These are phyloP conservation scores for Pardosa pseudoannulata DNA, from an alignment of 2,888 invertebrate species.

Conservation along the genomic window DNA sequence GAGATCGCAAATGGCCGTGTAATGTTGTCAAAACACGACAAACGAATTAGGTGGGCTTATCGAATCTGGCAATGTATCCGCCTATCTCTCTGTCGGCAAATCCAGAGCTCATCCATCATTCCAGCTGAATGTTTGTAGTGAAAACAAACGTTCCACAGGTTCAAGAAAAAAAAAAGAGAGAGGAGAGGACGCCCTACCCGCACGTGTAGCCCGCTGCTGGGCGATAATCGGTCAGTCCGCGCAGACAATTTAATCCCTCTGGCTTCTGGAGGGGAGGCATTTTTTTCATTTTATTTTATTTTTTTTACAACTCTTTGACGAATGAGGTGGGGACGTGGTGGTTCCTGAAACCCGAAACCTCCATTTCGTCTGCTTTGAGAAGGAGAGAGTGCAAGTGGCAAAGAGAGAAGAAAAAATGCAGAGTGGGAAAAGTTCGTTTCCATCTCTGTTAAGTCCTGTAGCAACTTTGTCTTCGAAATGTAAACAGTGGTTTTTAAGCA, in stretches of 20 bases:
- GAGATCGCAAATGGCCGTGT: neutral
- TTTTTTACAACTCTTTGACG: conserved; percentile 1
- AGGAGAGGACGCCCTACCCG: neutral
- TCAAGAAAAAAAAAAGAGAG: neutral
- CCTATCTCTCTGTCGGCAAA: conserved; percentile 37
- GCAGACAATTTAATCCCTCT: conserved; percentile 31
- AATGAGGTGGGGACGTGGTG: conserved; percentile 42
- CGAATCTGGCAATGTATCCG: conserved; percentile 8
- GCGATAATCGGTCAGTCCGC: neutral
- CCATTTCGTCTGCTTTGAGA: neutral
- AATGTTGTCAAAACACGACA: conserved; percentile 29
- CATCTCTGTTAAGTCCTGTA: no score
- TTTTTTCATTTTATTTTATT: no score
- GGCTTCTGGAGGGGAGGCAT: conserved; percentile 2
- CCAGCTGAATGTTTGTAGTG: conserved; percentile 46
- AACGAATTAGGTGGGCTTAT: conserved; percentile 34
- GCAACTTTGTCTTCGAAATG: no score
- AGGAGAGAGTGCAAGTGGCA: no score
- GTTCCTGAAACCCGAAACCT: conserved; percentile 11
- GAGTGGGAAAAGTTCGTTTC: no score
- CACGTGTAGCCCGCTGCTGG: conserved; percentile 20
- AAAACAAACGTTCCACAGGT: conserved; percentile 38
- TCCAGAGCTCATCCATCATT: conserved; percentile 55
- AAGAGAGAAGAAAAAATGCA: no score
- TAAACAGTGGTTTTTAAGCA: no score